Conservation (phyloP, 2,113 vertebrate genomes). For the Alces alces region DNA sequence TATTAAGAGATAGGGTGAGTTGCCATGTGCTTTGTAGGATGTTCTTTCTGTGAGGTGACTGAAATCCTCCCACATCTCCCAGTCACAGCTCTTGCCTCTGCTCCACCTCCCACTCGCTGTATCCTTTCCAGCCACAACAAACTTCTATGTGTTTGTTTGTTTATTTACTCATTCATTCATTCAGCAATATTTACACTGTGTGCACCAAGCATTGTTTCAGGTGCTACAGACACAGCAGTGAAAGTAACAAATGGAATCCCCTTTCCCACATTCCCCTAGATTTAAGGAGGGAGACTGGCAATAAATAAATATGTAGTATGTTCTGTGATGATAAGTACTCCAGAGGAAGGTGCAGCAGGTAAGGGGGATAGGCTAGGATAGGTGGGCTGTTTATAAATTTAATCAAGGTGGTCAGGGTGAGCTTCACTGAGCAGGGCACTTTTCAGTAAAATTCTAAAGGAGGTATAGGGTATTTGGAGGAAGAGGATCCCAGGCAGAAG, state of each 20-base stretch:
- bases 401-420: background rate
- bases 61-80: background rate
- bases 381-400: background rate
- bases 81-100: background rate
- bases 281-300: background rate
- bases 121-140: background rate
- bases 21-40: background rate
- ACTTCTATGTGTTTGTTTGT: background rate
- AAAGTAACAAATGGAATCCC: background rate
- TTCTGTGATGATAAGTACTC: background rate
- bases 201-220: background rate
- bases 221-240: background rate
- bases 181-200: background rate
- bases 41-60: background rate
- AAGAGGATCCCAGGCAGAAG: background rate
- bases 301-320: background rate
- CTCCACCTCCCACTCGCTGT: background rate
- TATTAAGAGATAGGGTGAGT: background rate
- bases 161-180: background rate
- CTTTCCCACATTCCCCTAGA: background rate
- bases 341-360: background rate
- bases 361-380: background rate
- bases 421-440: background rate
- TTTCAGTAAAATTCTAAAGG: background rate
- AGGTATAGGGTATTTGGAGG: background rate